phyloP scores from a whole-genome alignment of 1,140 invertebrate genomes.

The Lucilia cuprina region DNA sequence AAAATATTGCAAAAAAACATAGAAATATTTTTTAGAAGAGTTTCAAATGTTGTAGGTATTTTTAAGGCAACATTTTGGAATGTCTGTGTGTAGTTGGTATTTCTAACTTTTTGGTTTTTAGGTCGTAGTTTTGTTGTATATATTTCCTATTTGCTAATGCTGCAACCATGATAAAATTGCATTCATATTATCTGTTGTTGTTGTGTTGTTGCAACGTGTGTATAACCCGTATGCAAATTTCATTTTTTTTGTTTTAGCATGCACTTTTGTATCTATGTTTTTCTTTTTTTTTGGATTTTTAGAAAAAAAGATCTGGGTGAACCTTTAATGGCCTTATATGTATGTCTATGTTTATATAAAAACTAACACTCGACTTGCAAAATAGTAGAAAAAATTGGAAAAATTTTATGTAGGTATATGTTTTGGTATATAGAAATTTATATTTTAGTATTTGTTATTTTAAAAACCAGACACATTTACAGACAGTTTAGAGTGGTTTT shows the following conservation, averaged over 20 bases:
- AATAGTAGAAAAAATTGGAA: not conserved
- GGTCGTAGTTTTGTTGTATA: not conserved
- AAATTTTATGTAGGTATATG: not conserved
- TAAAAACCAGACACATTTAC: slow-evolving; percentile 32
- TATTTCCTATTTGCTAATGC: slow-evolving; percentile 13
- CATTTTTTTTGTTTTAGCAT: not conserved
- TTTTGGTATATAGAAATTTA: not conserved
- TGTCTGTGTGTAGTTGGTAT: no score
- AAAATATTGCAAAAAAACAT: not conserved
- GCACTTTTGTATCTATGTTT: not conserved
- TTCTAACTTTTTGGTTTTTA: not conserved
- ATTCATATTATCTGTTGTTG: slow-evolving; percentile 9
- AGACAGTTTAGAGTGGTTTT: slow-evolving; percentile 35
- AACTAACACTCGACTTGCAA: not conserved
- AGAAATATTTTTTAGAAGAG: not conserved
- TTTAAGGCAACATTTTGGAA: not conserved
- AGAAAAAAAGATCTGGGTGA: not conserved
- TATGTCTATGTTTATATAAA: not conserved
- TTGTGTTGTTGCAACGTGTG: not conserved
- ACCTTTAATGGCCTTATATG: slow-evolving; percentile 14
- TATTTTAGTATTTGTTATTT: not conserved
- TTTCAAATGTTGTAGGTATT: not conserved
- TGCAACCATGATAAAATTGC: slow-evolving; percentile 17
- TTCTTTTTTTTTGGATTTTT: not conserved
- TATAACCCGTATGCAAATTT: not conserved